phyloP scores from a whole-genome alignment of 2,888 invertebrate genomes.

The Ephialtes manifestator region DNA sequence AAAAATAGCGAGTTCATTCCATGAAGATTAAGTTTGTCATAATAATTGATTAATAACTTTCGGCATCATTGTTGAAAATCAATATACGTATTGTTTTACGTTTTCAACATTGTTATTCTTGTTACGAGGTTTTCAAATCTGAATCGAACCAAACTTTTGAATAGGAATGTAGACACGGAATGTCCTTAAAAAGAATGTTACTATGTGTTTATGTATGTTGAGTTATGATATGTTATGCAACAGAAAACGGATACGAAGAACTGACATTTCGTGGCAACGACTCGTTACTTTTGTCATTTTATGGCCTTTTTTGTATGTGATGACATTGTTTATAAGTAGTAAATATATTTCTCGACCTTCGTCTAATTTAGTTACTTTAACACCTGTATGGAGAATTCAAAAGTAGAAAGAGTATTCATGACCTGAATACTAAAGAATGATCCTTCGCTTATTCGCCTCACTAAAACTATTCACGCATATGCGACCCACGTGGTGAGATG shows the following conservation, averaged over 20 bases:
- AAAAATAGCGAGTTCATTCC: too few species aligned
- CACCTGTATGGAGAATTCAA: not conserved
- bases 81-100: too few species aligned
- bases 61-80: too few species aligned
- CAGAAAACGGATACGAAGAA: not conserved
- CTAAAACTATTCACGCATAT: not conserved
- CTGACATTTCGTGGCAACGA: not conserved
- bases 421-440: conserved; percentile 9
- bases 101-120: too few species aligned
- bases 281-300: not conserved
- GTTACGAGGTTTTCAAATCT: too few species aligned
- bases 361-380: not conserved
- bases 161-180: not conserved
- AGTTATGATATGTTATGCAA: not conserved
- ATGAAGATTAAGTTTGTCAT: too few species aligned
- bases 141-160: too few species aligned
- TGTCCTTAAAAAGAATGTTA: not conserved
- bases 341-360: not conserved
- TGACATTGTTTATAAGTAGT: not conserved
- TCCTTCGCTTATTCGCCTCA: not conserved
- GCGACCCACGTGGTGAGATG: not conserved
- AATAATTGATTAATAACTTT: too few species aligned
- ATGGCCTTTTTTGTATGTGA: not conserved
- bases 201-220: not conserved
- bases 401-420: not conserved